Conservation (phyloP, 2,113 vertebrate genomes). For the Hepsetus odoe region DNA sequence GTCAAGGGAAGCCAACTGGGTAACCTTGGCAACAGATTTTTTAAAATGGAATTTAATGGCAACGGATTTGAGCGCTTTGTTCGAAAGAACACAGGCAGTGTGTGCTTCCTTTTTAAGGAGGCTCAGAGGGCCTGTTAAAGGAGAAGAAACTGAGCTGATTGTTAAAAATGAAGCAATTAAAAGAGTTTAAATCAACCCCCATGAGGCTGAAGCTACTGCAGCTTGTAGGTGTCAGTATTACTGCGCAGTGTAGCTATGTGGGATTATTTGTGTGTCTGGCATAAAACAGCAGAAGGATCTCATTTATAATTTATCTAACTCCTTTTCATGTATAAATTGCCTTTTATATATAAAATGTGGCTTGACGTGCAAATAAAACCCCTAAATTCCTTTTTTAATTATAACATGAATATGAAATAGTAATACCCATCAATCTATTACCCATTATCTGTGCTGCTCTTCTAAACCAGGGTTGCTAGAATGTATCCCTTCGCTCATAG, state of each 20-base stretch:
- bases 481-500: too few relatives aligned
- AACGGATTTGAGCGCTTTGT: background rate
- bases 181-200: background rate
- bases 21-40: slow-evolving; percentile 37
- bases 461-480: too few relatives aligned
- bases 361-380: too few relatives aligned
- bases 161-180: background rate
- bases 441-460: too few relatives aligned
- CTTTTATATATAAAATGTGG: too few relatives aligned
- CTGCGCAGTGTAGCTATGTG: background rate
- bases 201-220: background rate
- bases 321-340: too few relatives aligned
- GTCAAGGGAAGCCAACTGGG: background rate
- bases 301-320: background rate
- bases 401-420: too few relatives aligned
- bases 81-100: background rate
- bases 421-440: too few relatives aligned
- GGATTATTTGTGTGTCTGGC: background rate
- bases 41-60: background rate
- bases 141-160: background rate
- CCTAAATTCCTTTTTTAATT: too few relatives aligned
- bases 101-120: background rate
- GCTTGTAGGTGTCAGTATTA: background rate
- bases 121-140: background rate
- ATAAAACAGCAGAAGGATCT: background rate